These are phyloP conservation scores for Lasioglossum pauxillum DNA, from an alignment of 2,888 invertebrate species.

Conservation along the genomic window DNA sequence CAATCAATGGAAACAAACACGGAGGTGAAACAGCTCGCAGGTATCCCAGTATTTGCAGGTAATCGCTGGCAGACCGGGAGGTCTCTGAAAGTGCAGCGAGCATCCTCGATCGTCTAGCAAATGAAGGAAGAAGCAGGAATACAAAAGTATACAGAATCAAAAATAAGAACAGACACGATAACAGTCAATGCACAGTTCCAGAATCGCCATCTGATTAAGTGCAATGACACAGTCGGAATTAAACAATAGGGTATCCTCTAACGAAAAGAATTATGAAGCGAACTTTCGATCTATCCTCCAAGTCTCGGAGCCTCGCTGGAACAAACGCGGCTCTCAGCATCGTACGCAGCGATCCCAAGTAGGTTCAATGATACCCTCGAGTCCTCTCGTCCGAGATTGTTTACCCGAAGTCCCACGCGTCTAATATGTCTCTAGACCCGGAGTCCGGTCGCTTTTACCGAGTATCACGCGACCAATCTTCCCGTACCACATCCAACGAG, in stretches of 20 bases:
- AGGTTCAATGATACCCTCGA: background rate
- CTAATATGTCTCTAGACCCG: slow-evolving; percentile 1
- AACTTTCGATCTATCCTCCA: background rate
- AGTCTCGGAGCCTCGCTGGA: background rate
- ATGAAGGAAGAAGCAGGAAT: no score
- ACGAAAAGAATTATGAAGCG: background rate
- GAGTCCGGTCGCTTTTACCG: slow-evolving; percentile 8
- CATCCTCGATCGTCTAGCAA: background rate
- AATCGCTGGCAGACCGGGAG: background rate
- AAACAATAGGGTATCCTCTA: background rate
- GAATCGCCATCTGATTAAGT: background rate
- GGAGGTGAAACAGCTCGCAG: background rate
- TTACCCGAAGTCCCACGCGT: slow-evolving; percentile 11
- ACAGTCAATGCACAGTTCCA: background rate
- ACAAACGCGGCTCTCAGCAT: background rate
- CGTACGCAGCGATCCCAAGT: background rate
- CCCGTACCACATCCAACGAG: background rate
- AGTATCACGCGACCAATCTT: slow-evolving; percentile 10
- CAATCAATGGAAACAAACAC: background rate
- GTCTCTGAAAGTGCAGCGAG: background rate
- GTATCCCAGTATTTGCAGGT: background rate
- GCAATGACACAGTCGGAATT: background rate
- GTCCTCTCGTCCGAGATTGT: background rate
- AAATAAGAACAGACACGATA: background rate
- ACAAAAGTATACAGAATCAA: background rate